Evolutionary conservation across 2,797 vertebrate species (phyloP).

Genomic region (Coendou prehensilis): DNA sequence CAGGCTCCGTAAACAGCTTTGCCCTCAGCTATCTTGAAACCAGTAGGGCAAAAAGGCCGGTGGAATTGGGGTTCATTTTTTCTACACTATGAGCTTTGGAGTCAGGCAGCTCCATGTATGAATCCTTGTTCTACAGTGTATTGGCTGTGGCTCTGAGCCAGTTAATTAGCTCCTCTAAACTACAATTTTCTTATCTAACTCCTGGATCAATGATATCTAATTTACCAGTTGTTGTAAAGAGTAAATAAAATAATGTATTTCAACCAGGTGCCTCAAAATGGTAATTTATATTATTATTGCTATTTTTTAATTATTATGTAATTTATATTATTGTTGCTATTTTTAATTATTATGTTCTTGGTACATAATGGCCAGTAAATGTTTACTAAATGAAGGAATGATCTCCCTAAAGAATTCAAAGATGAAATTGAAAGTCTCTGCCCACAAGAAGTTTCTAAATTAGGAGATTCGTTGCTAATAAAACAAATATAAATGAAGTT

Average conservation of each 20-base stretch:
- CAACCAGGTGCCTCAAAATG: neutral
- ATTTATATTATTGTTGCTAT: neutral
- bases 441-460: neutral
- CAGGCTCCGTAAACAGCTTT: neutral
- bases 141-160: neutral
- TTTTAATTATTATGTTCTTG: conserved; percentile 1
- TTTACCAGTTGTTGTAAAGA: neutral
- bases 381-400: conserved; percentile 10
- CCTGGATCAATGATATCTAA: neutral
- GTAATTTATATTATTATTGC: neutral
- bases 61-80: neutral
- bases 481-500: conserved; percentile 55
- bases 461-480: conserved; percentile 34
- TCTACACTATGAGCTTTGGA: neutral
- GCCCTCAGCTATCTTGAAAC: conserved; percentile 28
- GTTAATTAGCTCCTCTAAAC: neutral
- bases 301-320: neutral
- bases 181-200: neutral
- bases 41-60: neutral
- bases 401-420: conserved; percentile 38
- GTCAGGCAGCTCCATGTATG: neutral
- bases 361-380: conserved; percentile 17
- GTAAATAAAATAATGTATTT: conserved; percentile 54
- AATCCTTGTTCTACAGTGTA: neutral
- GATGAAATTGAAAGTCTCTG: conserved; percentile 38